phyloP scores from a whole-genome alignment of 23 tunicate genomes.

The Trididemnum nubilum region DNA sequence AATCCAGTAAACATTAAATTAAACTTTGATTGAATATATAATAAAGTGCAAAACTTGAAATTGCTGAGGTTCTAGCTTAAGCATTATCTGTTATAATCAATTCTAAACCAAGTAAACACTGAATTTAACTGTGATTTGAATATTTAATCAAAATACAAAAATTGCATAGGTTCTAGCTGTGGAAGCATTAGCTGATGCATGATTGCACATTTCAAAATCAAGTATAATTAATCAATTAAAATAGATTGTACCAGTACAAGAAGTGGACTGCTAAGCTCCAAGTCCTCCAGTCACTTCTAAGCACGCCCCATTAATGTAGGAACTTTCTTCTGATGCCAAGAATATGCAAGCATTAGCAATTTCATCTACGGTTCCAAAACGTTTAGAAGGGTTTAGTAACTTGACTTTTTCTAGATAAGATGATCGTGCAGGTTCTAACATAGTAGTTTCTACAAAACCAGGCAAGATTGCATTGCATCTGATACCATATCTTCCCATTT shows the following conservation, averaged over 20 bases:
- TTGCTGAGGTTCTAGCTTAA: too few species aligned
- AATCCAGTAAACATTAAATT: too few species aligned
- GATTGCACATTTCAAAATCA: too few species aligned
- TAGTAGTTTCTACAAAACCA: conserved; percentile 61
- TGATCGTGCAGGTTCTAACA: not conserved
- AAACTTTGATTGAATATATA: too few species aligned
- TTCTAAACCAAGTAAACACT: too few species aligned
- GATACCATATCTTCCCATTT: conserved; percentile 49
- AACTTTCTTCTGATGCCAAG: conserved; percentile 77
- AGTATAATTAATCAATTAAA: too few species aligned
- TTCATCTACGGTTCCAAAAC: conserved; percentile 63
- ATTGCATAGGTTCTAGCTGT: too few species aligned
- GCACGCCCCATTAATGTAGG: conserved; percentile 68
- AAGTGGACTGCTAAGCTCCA: not conserved
- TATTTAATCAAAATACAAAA: too few species aligned
- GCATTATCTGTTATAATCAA: too few species aligned
- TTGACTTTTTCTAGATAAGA: not conserved
- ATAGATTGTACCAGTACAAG: not conserved
- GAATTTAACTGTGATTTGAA: too few species aligned
- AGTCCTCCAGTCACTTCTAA: conserved; percentile 68
- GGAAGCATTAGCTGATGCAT: too few species aligned
- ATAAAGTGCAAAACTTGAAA: too few species aligned
- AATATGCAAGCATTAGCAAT: conserved; percentile 76
- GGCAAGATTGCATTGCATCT: conserved; percentile 77
- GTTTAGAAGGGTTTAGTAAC: conserved; percentile 35